phyloP scores from a whole-genome alignment of 2,888 invertebrate genomes.

The Branchipolynoe longqiensis region DNA sequence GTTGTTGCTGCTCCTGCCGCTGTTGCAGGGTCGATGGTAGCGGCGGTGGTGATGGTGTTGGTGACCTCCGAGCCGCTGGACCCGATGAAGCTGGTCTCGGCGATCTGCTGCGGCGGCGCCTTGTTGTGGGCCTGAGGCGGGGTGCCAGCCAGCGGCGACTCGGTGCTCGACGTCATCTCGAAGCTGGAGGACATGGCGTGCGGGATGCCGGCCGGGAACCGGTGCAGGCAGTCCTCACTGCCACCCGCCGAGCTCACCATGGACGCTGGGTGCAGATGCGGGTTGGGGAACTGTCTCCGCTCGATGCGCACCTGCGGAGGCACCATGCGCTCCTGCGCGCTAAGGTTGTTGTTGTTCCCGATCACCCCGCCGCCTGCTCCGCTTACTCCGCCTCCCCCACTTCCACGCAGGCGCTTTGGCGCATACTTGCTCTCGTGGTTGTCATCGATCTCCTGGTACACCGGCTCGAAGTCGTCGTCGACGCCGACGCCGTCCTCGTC shows the following conservation, averaged over 20 bases:
- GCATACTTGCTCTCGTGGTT: constrained; percentile 78
- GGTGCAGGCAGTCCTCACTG: constrained; percentile 73
- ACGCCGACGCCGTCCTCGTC: constrained; percentile 26
- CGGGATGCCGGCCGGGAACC: constrained; percentile 66
- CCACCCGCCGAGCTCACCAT: constrained; percentile 77
- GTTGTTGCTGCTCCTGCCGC: background rate
- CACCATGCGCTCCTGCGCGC: constrained; percentile 40
- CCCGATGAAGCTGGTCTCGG: constrained; percentile 50
- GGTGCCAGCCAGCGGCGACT: constrained; percentile 62
- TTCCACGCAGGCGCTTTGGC: constrained; percentile 68
- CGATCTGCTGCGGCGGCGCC: too few relatives aligned
- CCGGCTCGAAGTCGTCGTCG: constrained; percentile 68
- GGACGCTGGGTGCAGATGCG: constrained; percentile 71
- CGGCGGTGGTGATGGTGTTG: background rate
- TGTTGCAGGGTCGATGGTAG: background rate
- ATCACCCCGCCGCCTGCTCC: background rate
- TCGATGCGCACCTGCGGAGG: constrained; percentile 76
- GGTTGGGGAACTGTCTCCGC: constrained; percentile 74
- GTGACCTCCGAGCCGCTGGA: background rate
- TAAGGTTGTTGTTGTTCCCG: background rate
- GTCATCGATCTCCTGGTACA: constrained; percentile 77
- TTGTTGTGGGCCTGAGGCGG: background rate
- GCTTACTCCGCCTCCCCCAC: constrained; percentile 52
- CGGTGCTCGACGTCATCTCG: constrained; percentile 63
- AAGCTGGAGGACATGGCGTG: constrained; percentile 1